Percentiles rank a stretch among this genome's conserved stretches.
Evolutionary conservation across 1,140 invertebrate species (phyloP).

Genomic region (Trichonephila clavipes): DNA sequence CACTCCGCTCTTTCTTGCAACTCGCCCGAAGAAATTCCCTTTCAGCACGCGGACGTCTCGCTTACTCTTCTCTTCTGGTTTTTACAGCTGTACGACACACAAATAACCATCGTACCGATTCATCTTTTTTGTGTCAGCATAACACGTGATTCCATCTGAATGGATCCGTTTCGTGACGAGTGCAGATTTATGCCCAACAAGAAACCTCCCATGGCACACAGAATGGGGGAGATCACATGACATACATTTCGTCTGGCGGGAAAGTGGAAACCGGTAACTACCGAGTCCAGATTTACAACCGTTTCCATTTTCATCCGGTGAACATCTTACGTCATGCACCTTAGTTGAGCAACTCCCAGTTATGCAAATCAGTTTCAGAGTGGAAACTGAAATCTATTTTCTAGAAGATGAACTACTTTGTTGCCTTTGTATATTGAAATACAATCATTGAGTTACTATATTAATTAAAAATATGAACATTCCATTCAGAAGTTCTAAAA

Average conservation of each 20-base stretch:
- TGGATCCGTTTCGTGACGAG: not conserved
- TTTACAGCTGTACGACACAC: constrained; percentile 13
- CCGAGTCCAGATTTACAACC: not conserved
- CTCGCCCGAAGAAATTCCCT: not conserved
- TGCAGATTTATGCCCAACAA: not conserved
- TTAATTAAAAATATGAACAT: no score
- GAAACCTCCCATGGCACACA: not conserved
- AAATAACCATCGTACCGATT: not conserved
- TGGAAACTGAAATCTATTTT: no score
- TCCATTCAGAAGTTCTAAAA: no score
- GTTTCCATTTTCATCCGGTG: not conserved
- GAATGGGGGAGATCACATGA: not conserved
- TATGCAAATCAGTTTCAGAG: not conserved
- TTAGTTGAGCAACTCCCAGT: not conserved
- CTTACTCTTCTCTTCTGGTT: not conserved
- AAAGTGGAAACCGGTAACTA: not conserved
- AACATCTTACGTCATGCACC: not conserved
- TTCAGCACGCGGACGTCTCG: not conserved
- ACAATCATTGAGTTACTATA: no score
- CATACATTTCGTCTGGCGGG: not conserved
- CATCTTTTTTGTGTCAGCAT: constrained; percentile 7
- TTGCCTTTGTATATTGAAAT: no score
- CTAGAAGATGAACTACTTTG: no score
- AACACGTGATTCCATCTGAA: constrained; percentile 24
- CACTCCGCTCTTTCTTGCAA: not conserved